Base-by-base conservation (phyloP, 2,888 invertebrate species). In the Mythimna lalbum region DNA sequence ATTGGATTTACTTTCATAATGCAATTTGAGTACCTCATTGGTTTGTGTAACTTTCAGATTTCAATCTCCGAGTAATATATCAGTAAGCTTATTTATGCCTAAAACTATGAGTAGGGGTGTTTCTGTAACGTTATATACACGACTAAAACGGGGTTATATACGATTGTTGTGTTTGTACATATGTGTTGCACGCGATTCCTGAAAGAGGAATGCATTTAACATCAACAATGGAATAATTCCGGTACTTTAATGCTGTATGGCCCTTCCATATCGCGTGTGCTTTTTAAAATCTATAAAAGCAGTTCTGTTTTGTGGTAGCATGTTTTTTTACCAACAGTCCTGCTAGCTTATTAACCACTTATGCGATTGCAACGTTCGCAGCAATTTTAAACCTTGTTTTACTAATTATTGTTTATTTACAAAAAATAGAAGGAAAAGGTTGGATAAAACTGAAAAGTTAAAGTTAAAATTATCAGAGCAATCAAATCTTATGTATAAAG, bases 201-300 rank as follows among this genome's bases (percentile, higher is more conserved):
- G 89, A 84, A 90, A 89, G 87, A 88, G 91, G 93, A 94, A 94
- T 93, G 93, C 94, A 94, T 94, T 94, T 93, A 93, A 91, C 93
- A 93, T 91, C 92, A 92, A 89, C 91, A 87, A 88, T 89, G 92
- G 91, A 93, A 93, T 89, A 93, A 93, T 93, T 93, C 91, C 86
- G 88, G 93, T 91, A 93, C 93, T 93, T 94, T 93, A 92, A 91
- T 91, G 91, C 90, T 90, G 88, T 90, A 87, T 88, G 89, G 87
- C 88, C 90, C 87, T 88, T 88, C 73, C 63, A 82, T 89, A 89
- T 93, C 92, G 94, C 94, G 94, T 94, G 94, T 88, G 87, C 81
- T 80, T 12, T 88, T 86, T 76, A 84, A 88, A 90, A 89, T 89
- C 89, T 90, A 90, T 90, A 89, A 83, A 86, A 87, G 83, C 43